Percentiles rank a stretch among this genome's conserved stretches.
These are phyloP conservation scores for Meiosimyza platycephala DNA, from an alignment of 2,888 invertebrate genomes.

Conservation along the genomic window DNA sequence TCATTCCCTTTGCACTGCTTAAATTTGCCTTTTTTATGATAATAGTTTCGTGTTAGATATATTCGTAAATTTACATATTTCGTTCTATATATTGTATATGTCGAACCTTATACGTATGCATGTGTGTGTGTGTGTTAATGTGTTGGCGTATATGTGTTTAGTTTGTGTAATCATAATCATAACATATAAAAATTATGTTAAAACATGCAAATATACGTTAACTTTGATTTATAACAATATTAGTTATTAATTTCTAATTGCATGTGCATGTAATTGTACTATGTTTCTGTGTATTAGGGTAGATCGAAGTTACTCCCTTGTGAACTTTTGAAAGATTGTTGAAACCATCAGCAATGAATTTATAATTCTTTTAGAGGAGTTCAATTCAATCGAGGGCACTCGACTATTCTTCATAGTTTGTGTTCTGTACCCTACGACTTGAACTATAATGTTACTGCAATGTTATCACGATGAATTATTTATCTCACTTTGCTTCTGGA, in stretches of 20 bases:
- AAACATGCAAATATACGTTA: slow-evolving; percentile 63
- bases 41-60: slow-evolving; percentile 62
- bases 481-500: too few relatives aligned
- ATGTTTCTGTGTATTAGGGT: too few relatives aligned
- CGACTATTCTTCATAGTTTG: too few relatives aligned
- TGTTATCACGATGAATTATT: too few relatives aligned
- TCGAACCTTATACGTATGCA: neutral
- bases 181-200: slow-evolving; percentile 62
- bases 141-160: slow-evolving; percentile 38
- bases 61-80: slow-evolving; percentile 42
- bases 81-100: neutral
- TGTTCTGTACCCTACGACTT: too few relatives aligned
- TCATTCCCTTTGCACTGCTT: slow-evolving; percentile 30
- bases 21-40: slow-evolving; percentile 55
- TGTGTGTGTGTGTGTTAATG: neutral
- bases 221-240: slow-evolving; percentile 57
- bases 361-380: too few relatives aligned
- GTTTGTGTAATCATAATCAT: slow-evolving; percentile 39
- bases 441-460: too few relatives aligned
- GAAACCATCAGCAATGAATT: too few relatives aligned
- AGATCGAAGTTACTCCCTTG: too few relatives aligned
- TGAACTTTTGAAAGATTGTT: too few relatives aligned
- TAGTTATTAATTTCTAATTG: slow-evolving; percentile 17
- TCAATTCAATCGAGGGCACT: too few relatives aligned
- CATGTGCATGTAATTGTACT: slow-evolving; percentile 13